Conservation (phyloP, 1,140 invertebrate genomes). For the Aphelinus certus region DNA sequence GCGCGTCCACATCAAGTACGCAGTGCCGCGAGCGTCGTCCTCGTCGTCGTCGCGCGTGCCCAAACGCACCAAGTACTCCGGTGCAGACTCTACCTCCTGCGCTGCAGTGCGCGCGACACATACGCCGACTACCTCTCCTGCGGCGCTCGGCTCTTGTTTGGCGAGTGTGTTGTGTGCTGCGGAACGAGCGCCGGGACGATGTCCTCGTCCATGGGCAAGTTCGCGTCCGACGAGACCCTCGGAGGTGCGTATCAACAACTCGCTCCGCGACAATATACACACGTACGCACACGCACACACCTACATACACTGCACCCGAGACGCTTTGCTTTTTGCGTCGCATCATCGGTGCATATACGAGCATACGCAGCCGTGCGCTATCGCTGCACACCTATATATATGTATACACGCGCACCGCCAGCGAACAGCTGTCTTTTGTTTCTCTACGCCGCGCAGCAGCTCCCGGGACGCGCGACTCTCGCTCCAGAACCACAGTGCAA, state of each 20-base stretch:
- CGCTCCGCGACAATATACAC: not conserved
- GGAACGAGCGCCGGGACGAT: too few relatives aligned
- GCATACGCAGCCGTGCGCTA: not conserved
- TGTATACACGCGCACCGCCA: not conserved
- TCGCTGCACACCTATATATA: not conserved
- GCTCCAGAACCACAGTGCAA: too few relatives aligned
- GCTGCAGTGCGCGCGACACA: not conserved
- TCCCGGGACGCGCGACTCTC: not conserved
- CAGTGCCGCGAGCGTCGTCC: not conserved
- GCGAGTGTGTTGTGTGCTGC: too few relatives aligned
- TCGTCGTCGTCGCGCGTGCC: not conserved
- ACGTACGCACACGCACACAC: not conserved
- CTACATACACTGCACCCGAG: not conserved
- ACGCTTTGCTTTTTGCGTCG: not conserved
- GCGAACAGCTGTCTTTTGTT: constrained; percentile 42
- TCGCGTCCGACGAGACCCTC: constrained; percentile 59
- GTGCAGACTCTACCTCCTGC: not conserved
- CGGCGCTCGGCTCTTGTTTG: too few relatives aligned
- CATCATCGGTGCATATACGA: not conserved
- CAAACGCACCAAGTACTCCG: not conserved
- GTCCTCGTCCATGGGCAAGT: constrained; percentile 55
- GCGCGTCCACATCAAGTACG: too few relatives aligned
- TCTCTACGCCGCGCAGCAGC: not conserved
- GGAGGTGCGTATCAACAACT: constrained; percentile 57
- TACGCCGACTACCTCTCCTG: too few relatives aligned